Base-by-base conservation (phyloP, 2,888 invertebrate species). In the Diabrotica balteata region DNA sequence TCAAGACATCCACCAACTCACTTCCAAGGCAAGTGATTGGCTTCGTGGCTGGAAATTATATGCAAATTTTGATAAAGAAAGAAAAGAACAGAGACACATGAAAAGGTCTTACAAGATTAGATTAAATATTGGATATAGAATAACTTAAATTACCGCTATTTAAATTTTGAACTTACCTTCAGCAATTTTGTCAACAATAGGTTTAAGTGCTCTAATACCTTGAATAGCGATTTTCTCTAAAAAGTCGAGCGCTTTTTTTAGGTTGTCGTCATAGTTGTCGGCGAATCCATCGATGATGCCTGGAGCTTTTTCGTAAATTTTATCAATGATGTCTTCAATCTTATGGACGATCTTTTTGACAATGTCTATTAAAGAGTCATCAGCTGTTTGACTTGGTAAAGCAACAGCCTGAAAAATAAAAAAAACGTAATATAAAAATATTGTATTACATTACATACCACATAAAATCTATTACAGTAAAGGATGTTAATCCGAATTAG, bases 331-430 rank as follows among this genome's bases (percentile, higher is more conserved):
- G 10, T 11, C 52, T 52, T 64, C 64, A 6, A 51, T 11, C 4
- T 8, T 9, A n/a, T 47, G 10, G 2, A 64, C 64, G 8, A 64
- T 7, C 45, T 59, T 32, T n/a, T 59, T 57, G 47, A 64, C 42
- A 4, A 44, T 8, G 45, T 59, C 64, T 4, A 59, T 2, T 7
- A 47, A 8, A 5, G 11, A 11, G 11, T 17, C 59, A n/a, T 42
- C 45, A 17, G 45, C 11, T 46, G 22, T 42, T 22, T 45, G 54
- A 17, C 7, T 57, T 57, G 62, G 62, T 32, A 11, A 46, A 47
- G 62, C 62, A 32, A 54, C 11, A 32, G 62, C 46, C 62, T 62
- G 9, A 17, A 54, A 57, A 8, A 7, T 10, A 42, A 51, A 3
- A 17, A 17, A 22, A 7, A 17, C 2, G 17, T 17, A 17, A 17